A percentile compares a stretch with the other conserved stretches of the same genome.
phyloP scores from a whole-genome alignment of 2,888 invertebrate species.

The Alcis repandata region DNA sequence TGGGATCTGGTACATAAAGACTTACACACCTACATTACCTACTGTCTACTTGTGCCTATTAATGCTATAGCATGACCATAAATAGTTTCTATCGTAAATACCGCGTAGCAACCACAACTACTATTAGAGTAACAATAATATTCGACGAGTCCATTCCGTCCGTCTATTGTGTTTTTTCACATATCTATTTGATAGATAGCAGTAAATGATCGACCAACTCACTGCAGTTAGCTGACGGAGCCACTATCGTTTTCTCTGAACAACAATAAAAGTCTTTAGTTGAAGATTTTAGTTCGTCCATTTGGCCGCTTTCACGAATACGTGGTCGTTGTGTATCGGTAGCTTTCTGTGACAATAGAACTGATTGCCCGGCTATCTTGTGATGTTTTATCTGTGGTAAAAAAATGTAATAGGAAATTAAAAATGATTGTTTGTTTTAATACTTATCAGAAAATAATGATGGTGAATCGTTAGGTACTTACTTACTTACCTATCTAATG shows the following conservation, averaged over 20 bases:
- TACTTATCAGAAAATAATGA: neutral
- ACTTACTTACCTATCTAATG: too few species aligned
- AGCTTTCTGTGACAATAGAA: conserved; percentile 43
- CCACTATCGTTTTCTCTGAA: neutral
- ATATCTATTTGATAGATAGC: conserved; percentile 47
- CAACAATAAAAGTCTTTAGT: neutral
- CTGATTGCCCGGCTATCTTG: conserved; percentile 20
- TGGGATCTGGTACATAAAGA: neutral
- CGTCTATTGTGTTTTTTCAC: conserved; percentile 44
- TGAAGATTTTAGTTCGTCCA: neutral
- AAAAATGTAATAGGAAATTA: conserved; percentile 2
- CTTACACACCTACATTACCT: neutral
- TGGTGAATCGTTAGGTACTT: too few species aligned
- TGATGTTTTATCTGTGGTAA: conserved; percentile 7
- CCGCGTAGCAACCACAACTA: conserved; percentile 15
- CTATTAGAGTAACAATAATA: conserved; percentile 43
- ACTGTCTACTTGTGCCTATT: neutral
- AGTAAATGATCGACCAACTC: conserved; percentile 26
- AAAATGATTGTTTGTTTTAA: neutral
- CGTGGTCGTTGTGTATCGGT: conserved; percentile 29
- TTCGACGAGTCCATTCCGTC: conserved; percentile 33
- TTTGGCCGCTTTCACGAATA: neutral
- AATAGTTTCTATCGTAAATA: conserved; percentile 35
- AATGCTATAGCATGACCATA: neutral
- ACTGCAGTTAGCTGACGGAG: neutral